Evolutionary conservation across 2,113 vertebrate genomes (phyloP).

Genomic region (Epinephelus moara): DNA sequence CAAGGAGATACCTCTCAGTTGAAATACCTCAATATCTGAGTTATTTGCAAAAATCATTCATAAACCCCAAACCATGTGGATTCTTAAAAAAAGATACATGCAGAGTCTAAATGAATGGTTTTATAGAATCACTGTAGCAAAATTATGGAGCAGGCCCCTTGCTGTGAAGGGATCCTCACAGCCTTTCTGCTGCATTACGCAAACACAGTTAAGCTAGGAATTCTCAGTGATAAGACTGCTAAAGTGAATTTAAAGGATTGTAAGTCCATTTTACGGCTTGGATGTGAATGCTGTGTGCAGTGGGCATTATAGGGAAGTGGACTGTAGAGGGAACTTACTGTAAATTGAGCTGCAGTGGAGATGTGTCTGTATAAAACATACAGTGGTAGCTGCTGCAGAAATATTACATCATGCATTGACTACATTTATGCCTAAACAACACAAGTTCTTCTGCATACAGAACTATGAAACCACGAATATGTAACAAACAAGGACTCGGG

Average conservation of each 20-base stretch:
- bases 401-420: neutral
- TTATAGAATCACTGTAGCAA: constrained; percentile 33
- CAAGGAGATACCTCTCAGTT: neutral
- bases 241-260: constrained; percentile 39
- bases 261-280: constrained; percentile 32
- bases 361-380: neutral
- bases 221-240: constrained; percentile 6
- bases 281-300: constrained; percentile 16
- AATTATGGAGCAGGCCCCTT: constrained; percentile 11
- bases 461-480: neutral
- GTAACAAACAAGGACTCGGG: neutral
- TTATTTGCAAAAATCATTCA: constrained; percentile 1
- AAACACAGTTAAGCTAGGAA: constrained; percentile 31
- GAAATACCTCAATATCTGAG: neutral
- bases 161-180: constrained; percentile 26
- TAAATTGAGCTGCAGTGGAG: constrained; percentile 2
- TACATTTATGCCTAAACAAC: neutral
- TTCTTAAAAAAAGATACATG: neutral
- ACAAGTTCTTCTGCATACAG: neutral
- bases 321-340: neutral
- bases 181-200: constrained; percentile 8
- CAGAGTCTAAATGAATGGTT: constrained; percentile 18
- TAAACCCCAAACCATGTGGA: neutral
- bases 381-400: neutral
- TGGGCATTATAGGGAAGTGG: neutral